Conservation (phyloP, 2,888 invertebrate species). For the Apotomis turbidana region DNA sequence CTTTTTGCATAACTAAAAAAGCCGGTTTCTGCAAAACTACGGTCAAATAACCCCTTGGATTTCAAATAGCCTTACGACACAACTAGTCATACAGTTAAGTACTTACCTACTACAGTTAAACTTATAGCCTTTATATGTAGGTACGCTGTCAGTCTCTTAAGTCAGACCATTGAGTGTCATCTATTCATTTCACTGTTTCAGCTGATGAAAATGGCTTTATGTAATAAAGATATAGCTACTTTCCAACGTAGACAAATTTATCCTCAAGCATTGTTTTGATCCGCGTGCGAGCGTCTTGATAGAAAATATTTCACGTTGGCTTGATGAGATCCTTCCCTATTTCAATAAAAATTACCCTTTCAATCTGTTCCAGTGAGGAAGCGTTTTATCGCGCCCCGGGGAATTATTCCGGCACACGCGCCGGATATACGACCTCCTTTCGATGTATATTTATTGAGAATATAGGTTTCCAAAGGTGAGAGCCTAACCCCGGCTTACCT, state of each 20-base stretch:
- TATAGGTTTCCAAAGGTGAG: neutral
- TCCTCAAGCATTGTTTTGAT: neutral
- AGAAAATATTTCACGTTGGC: conserved; percentile 30
- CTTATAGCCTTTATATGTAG: too few relatives aligned
- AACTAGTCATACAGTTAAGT: too few relatives aligned
- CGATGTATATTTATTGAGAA: conserved; percentile 14
- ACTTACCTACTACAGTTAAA: too few relatives aligned
- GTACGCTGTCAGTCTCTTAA: too few relatives aligned
- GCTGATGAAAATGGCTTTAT: too few relatives aligned
- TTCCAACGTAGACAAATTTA: neutral
- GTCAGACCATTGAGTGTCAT: too few relatives aligned
- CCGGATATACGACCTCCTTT: conserved; percentile 10
- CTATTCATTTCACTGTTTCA: too few relatives aligned
- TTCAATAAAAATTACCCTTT: conserved; percentile 42
- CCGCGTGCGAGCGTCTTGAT: conserved; percentile 1
- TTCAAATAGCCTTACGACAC: too few relatives aligned
- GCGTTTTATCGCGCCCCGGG: conserved; percentile 30
- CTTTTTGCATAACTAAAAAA: too few relatives aligned
- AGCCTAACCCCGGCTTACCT: too few relatives aligned
- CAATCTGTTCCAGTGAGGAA: conserved; percentile 36
- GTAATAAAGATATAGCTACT: neutral
- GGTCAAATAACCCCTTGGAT: too few relatives aligned
- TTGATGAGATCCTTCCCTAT: conserved; percentile 25
- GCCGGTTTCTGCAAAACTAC: too few relatives aligned
- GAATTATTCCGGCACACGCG: conserved; percentile 29